Percentiles rank a stretch among this genome's conserved stretches.
These are phyloP conservation scores for Lordiphosa andalusiaca DNA, from an alignment of 2,888 invertebrate genomes.

Conservation along the genomic window DNA sequence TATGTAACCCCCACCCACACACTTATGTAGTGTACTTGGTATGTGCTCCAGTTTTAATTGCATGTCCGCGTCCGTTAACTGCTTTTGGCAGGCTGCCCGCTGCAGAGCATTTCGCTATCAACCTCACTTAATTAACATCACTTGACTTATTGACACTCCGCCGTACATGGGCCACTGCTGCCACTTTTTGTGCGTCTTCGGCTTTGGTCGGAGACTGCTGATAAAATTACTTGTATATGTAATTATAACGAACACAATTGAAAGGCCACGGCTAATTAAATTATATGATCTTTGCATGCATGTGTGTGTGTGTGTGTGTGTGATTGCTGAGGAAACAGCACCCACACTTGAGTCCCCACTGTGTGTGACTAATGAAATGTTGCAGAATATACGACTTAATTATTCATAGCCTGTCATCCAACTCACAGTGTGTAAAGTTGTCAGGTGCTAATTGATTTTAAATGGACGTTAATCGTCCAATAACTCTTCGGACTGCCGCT, in stretches of 20 bases:
- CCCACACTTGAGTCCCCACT: constrained; percentile 7
- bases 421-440: constrained; percentile 2
- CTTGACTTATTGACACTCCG: constrained; percentile 72
- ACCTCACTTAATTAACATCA: constrained; percentile 76
- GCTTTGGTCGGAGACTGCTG: constrained; percentile 36
- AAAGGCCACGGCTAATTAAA: constrained; percentile 68
- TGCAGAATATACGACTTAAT: background rate
- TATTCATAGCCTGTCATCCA: no score
- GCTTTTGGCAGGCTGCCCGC: constrained; percentile 47
- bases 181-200: constrained; percentile 3
- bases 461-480: constrained; percentile 33
- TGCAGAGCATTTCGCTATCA: constrained; percentile 53
- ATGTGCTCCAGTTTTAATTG: constrained; percentile 49
- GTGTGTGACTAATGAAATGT: background rate
- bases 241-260: constrained; percentile 69
- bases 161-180: constrained; percentile 37
- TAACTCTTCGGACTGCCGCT: constrained; percentile 16
- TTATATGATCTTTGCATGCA: constrained; percentile 46
- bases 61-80: constrained; percentile 39
- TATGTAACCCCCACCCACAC: constrained; percentile 31
- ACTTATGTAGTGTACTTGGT: constrained; percentile 3
- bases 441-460: constrained; percentile 31
- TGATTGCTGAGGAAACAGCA: constrained; percentile 2
- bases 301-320: constrained; percentile 13
- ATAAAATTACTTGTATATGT: constrained; percentile 57